phyloP scores from a whole-genome alignment of 1,140 invertebrate species.

The Ditylenchus dipsaci region DNA sequence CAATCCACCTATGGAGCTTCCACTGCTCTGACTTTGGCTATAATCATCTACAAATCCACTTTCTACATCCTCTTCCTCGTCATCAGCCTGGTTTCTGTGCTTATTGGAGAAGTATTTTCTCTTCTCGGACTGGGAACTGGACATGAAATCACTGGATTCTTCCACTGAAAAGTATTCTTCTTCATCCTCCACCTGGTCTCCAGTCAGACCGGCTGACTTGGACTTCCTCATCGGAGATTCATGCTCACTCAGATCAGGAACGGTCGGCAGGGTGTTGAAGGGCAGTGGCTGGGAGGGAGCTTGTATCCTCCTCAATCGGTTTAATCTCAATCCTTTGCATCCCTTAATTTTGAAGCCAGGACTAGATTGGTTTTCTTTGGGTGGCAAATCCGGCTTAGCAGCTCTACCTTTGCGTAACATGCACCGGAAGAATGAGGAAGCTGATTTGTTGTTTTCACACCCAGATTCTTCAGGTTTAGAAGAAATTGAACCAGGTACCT shows the following conservation, averaged over 20 bases:
- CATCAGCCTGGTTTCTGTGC: not conserved
- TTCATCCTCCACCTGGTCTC: not conserved
- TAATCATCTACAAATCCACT: slow-evolving; percentile 11
- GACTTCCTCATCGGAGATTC: too few relatives aligned
- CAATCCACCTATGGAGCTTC: not conserved
- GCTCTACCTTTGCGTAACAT: slow-evolving; percentile 1
- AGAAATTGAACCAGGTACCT: not conserved
- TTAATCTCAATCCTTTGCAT: not conserved
- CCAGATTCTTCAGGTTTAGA: not conserved
- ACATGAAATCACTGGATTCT: not conserved
- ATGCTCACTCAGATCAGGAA: not conserved
- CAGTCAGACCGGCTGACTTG: not conserved
- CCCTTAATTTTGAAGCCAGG: not conserved
- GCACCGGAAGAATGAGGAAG: slow-evolving; percentile 3
- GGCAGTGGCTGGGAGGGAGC: not conserved
- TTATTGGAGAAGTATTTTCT: not conserved
- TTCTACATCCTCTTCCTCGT: not conserved
- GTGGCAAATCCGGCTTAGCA: not conserved
- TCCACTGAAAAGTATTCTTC: not conserved
- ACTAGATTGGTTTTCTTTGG: not conserved
- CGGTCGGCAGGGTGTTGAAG: not conserved
- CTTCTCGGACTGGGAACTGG: not conserved
- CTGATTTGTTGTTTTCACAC: not conserved
- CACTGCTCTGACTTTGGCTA: not conserved
- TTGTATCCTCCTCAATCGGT: not conserved